Conservation (phyloP, 2,113 vertebrate genomes). For the Coryphaenoides rupestris region DNA sequence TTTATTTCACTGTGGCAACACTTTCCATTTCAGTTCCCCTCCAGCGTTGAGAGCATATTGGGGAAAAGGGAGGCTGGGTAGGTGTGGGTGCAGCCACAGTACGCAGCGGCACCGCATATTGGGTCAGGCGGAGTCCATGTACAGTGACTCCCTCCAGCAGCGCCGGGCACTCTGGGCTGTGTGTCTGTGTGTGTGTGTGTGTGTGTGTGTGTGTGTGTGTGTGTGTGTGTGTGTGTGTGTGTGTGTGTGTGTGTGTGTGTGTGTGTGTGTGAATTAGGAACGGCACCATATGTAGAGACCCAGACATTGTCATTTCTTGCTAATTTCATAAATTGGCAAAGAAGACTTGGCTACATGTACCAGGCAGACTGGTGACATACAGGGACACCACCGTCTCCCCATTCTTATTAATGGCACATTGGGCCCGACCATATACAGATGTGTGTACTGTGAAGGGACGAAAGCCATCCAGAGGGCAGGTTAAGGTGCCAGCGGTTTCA, state of each 20-base stretch:
- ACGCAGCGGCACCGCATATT: conserved; percentile 27
- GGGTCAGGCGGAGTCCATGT: conserved; percentile 14
- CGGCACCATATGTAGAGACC: conserved; percentile 31
- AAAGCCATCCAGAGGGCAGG: conserved; percentile 33
- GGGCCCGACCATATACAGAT: conserved; percentile 36
- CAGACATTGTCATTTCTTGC: conserved; percentile 15
- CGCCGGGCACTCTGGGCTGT: conserved; percentile 7
- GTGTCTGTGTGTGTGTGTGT: too few relatives aligned
- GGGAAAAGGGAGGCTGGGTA: conserved; percentile 26
- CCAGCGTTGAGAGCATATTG: conserved; percentile 8
- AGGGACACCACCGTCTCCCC: conserved; percentile 53
- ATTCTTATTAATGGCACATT: conserved; percentile 41
- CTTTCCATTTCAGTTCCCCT: conserved; percentile 15
- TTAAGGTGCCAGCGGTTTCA: conserved; percentile 29
- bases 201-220: too few relatives aligned
- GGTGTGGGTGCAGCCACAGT: conserved; percentile 13
- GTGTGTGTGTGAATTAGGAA: too few relatives aligned
- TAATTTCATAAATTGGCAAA: conserved; percentile 34
- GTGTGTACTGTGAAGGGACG: conserved; percentile 38
- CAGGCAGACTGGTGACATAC: conserved; percentile 35
- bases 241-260: too few relatives aligned
- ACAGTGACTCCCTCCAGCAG: neutral
- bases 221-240: too few relatives aligned
- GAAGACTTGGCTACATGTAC: conserved; percentile 43
- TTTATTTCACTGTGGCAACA: conserved; percentile 15